Conservation (phyloP, 2,113 vertebrate species). For the Chelonoidis abingdonii region DNA sequence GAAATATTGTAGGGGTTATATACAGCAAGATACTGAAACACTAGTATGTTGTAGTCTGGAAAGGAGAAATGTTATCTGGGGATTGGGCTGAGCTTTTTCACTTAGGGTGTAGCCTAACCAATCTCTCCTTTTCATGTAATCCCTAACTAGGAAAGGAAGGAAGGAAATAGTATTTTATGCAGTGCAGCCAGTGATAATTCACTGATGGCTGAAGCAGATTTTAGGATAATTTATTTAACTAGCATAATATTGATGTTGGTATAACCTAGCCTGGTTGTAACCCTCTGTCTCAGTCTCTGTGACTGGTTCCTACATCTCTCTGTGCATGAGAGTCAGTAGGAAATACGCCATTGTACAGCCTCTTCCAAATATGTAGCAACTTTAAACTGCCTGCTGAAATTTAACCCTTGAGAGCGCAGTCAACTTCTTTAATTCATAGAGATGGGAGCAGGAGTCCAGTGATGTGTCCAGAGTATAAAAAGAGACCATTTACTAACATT, state of each 20-base stretch:
- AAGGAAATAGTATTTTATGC: neutral
- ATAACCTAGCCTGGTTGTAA: neutral
- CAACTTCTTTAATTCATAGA: no score
- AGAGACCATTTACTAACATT: neutral
- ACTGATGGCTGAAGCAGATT: neutral
- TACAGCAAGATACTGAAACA: neutral
- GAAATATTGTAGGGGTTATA: neutral
- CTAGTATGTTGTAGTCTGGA: neutral
- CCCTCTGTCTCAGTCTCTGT: neutral
- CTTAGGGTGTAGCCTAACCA: neutral
- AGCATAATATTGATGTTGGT: fast-evolving
- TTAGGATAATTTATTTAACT: neutral
- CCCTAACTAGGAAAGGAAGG: neutral
- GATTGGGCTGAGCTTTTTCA: neutral
- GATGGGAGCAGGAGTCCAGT: neutral
- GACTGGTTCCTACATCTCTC: neutral
- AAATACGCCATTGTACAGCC: neutral
- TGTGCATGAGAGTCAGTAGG: neutral
- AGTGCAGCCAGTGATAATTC: neutral
- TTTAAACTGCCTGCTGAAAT: neutral
- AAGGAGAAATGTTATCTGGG: neutral
- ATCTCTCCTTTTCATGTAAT: neutral
- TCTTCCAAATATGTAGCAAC: fast-evolving
- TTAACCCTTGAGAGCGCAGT: no score
- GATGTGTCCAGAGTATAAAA: neutral